phyloP scores from a whole-genome alignment of 2,113 vertebrate genomes.

The Nettapus auritus region DNA sequence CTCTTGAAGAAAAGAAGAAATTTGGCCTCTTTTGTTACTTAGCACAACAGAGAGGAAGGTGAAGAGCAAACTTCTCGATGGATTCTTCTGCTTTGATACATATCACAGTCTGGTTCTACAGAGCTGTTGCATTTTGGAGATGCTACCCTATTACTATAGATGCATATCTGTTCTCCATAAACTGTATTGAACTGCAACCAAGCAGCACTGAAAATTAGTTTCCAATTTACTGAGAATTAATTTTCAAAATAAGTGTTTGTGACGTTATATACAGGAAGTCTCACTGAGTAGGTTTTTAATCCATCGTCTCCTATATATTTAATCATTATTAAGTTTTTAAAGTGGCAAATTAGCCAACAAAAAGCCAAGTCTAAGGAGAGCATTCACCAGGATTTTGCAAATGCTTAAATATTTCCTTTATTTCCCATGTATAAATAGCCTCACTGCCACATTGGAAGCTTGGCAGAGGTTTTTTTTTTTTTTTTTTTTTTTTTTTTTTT shows the following conservation, averaged over 20 bases:
- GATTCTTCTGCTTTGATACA: background rate
- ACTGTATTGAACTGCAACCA: background rate
- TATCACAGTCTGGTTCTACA: background rate
- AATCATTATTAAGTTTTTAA: background rate
- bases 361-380: conserved; percentile 25
- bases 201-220: background rate
- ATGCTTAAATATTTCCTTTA: background rate
- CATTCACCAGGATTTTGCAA: background rate
- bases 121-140: background rate
- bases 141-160: background rate
- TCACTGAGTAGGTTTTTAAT: background rate
- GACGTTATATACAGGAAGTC: background rate
- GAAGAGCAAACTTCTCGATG: background rate
- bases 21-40: background rate
- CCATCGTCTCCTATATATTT: background rate
- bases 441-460: background rate
- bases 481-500: background rate
- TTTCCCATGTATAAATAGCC: background rate
- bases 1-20: background rate
- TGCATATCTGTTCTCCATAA: background rate
- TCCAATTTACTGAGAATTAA: background rate
- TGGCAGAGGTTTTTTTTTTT: background rate
- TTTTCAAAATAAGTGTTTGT: background rate
- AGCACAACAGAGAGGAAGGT: background rate
- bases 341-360: conserved; percentile 15